Evolutionary conservation across 2,888 invertebrate genomes (phyloP), one percentile per base, ranked within the genome.

Genomic region (Biston betularia): DNA sequence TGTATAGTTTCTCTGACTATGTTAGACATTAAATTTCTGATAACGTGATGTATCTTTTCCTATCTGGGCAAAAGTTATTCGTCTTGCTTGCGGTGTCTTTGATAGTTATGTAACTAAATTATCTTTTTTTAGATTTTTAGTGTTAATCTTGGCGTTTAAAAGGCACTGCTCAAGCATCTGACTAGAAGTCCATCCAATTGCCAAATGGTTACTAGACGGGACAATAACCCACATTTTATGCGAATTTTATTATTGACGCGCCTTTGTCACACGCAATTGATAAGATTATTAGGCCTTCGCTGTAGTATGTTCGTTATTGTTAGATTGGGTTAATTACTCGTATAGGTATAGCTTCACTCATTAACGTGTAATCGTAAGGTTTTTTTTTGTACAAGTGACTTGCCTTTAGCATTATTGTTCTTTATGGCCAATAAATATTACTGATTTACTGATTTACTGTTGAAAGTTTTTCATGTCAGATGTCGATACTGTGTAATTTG

Each of bases 221-320:
- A 50, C 62, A 64, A 58, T 68, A 70, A 67, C 65, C 42, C n/a
- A 8, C 54, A 64, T 57, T 68, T 66, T 62, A 68, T 68, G 49
- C 54, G 56, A 50, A 63, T 64, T 71, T 71, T 73, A 70, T 68
- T 55, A 48, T 40, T 53, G 70, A 64, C 74, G 52, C 75, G 58
- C 74, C 74, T 74, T n/a, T 52, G 54, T 54, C 42, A 53, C 46
- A 66, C 59, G 45, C 59, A 54, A 73, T 73, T 68, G 65, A 53
- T 6, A 24, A 33, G n/a, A 15, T 34, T 45, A 46, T n/a, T 24
- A 46, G 56, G 45, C n/a, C n/a, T n/a, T n/a, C n/a, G n/a, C n/a
- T n/a, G n/a, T n/a, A n/a, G n/a, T n/a, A n/a, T n/a, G n/a, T n/a
- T n/a, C n/a, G n/a, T n/a, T n/a, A n/a, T n/a, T n/a, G n/a, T n/a